Base-by-base conservation (phyloP, 30 jellyfish, hydroid and myxozoan species). In the Aurelia coerulea region DNA sequence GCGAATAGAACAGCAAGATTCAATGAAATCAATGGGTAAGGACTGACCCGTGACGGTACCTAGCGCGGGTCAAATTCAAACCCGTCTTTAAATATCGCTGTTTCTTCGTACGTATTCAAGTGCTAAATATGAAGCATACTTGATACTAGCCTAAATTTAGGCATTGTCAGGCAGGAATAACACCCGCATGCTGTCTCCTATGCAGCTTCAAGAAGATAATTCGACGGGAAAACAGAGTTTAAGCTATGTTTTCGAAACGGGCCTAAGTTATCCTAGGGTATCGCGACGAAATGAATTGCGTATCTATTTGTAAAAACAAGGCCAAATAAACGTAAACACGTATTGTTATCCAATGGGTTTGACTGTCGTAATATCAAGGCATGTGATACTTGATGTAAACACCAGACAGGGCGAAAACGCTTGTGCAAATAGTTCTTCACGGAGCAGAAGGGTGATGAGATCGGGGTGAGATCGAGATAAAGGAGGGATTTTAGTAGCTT, bases 11-110 rank as follows among this genome's bases (percentile, higher is more conserved):
- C 58, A 83, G 92, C 82, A 83, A 73, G 78, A 13, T 83, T 83
- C 92, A 83, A 71, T 83, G 86, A 70, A 64, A 16, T 83, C 92
- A 70, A n/a, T 83, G 92, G 53, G 81, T 70, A 83, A 32, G 14
- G 80, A 23, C 2, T 83, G 92, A 83, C 92, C 92, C 92, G 92
- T 83, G 56, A 83, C 86, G 78, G 23, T 37, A 78, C 78, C 88
- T 59, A 14, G 60, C 54, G 56, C 35, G 78, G 88, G 64, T 72
- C 64, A 78, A 78, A 19, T 32, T 32, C 35, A 76, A 76, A 58
- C 53, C 75, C 35, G 37, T 23, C 18, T 16, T 65, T 46, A 65
- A 10, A n/a, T 13, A 46, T 46, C 15, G 13, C 76, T 4, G 35
- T 15, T 16, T 65, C 15, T 17, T 23, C 76, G 35, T 65, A 23